Evolutionary conservation across 2,113 vertebrate species (phyloP).

Genomic region (Coturnix japonica): DNA sequence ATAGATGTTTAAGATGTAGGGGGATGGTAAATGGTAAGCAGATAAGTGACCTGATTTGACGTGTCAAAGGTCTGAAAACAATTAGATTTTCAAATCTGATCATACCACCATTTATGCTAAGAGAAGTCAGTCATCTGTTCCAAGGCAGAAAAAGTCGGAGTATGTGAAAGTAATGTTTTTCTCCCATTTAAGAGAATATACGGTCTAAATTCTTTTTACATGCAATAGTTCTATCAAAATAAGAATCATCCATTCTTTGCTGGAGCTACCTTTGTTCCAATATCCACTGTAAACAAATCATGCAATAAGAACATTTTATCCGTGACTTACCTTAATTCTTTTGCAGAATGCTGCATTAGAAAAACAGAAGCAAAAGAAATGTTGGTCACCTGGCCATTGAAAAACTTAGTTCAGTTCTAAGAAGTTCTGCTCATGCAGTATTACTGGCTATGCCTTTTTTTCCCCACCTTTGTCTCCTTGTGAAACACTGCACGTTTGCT

Average conservation of each 20-base stretch:
- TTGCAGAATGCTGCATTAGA: conserved; percentile 66
- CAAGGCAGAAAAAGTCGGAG: not conserved
- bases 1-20: not conserved
- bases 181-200: not conserved
- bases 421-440: not conserved
- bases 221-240: conserved; percentile 30
- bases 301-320: conserved; percentile 52
- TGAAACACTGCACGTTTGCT: not conserved
- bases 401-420: not conserved
- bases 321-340: conserved; percentile 53
- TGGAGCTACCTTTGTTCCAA: conserved; percentile 5
- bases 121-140: not conserved
- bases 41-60: not conserved
- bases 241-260: conserved; percentile 14
- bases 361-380: conserved; percentile 66
- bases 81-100: not conserved
- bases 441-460: not conserved
- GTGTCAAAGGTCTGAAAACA: not conserved
- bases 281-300: conserved; percentile 21
- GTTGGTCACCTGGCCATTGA: conserved; percentile 44
- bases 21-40: not conserved
- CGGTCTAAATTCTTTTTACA: not conserved
- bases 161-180: not conserved
- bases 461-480: not conserved
- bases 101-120: not conserved